Evolutionary conservation across 2,797 vertebrate species (phyloP).

Genomic region (Clamator glandarius): DNA sequence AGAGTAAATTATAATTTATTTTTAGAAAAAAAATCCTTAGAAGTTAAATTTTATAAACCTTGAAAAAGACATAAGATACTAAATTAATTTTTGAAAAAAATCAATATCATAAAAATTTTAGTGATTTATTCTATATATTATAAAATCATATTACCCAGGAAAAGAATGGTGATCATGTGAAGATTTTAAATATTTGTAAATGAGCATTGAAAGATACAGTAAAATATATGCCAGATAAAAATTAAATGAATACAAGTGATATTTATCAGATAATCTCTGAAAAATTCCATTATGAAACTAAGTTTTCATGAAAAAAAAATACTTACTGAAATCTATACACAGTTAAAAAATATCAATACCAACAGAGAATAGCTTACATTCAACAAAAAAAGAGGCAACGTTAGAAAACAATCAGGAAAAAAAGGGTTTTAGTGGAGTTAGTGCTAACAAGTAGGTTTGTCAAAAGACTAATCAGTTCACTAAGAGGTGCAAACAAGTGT

Average conservation of each 20-base stretch:
- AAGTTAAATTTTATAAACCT: background rate
- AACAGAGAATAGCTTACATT: background rate
- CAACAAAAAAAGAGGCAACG: background rate
- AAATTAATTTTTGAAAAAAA: no score
- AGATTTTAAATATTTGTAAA: background rate
- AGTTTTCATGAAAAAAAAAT: background rate
- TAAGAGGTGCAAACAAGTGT: background rate
- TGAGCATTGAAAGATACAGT: background rate
- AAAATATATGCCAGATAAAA: background rate
- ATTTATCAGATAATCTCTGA: background rate
- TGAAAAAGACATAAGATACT: background rate
- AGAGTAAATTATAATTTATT: background rate
- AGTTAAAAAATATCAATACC: background rate
- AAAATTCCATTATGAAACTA: background rate
- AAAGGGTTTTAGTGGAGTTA: no score
- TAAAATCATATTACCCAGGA: background rate
- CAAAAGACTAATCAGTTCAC: background rate
- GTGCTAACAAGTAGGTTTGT: background rate
- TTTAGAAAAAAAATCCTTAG: background rate
- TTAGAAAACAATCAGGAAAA: no score
- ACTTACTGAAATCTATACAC: background rate
- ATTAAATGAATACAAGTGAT: background rate
- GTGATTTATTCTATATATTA: background rate
- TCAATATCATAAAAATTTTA: no score
- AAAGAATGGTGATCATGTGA: background rate